A percentile compares a stretch with the other conserved stretches of the same genome.
Conservation (phyloP, 2,113 vertebrate genomes). For the Mellivora capensis region DNA sequence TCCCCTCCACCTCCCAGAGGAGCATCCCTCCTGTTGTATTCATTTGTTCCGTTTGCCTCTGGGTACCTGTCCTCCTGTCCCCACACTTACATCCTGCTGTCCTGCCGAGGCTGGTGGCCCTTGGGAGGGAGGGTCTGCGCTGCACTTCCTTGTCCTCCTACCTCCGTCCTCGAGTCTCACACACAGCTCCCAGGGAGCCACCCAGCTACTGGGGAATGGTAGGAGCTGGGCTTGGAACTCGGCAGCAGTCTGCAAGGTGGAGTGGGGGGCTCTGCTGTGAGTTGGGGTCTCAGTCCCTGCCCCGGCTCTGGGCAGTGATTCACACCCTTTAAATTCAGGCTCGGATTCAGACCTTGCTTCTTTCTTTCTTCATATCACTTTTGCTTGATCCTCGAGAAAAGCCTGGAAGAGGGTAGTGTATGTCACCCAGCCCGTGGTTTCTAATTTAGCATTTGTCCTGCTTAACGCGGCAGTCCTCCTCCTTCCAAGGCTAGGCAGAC, state of each 20-base stretch:
- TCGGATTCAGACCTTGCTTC: not conserved
- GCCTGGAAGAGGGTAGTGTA: not conserved
- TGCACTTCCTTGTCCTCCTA: no score
- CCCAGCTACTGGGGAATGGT: no score
- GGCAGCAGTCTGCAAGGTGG: not conserved
- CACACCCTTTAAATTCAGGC: not conserved
- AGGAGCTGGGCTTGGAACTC: not conserved
- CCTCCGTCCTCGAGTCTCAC: not conserved
- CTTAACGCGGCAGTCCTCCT: not conserved
- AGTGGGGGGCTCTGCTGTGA: not conserved
- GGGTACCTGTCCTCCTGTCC: not conserved
- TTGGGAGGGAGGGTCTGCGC: accelerated
- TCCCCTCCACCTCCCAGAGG: not conserved
- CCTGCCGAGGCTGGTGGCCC: not conserved
- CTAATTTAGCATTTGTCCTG: not conserved
- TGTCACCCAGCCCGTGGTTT: not conserved
- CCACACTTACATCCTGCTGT: not conserved
- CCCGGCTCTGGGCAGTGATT: accelerated
- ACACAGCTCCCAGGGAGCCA: no score
- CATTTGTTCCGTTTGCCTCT: not conserved
- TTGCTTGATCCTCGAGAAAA: no score
- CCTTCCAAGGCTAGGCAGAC: not conserved
- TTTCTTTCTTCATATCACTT: not conserved
- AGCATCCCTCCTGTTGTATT: not conserved
- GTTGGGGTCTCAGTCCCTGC: not conserved